Evolutionary conservation across 2,797 vertebrate species (phyloP).

Genomic region (Microctenopoma stevenorrisi): DNA sequence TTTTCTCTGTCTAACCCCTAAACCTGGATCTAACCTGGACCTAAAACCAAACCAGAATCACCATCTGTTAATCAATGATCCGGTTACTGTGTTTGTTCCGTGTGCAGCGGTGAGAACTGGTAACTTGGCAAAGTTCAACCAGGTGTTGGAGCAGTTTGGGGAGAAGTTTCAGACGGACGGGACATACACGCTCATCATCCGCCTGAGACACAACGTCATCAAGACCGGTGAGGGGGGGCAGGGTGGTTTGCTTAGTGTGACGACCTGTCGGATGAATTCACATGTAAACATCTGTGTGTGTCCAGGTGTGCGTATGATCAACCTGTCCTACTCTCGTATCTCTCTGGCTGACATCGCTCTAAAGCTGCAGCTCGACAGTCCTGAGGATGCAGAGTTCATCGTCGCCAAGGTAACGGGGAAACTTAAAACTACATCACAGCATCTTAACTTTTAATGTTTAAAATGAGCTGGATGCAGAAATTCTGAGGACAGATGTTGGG

Average conservation of each 20-base stretch:
- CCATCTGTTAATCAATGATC: no score
- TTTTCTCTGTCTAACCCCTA: no score
- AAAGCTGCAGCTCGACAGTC: conserved; percentile 96
- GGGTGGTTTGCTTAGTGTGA: neutral
- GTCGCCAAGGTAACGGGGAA: conserved; percentile 90
- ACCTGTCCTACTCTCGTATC: conserved; percentile 96
- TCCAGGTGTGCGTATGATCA: conserved; percentile 97
- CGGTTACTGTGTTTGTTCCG: neutral
- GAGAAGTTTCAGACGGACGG: conserved; percentile 97
- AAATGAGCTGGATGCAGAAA: no score
- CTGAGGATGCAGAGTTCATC: conserved; percentile 96
- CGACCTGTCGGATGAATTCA: neutral
- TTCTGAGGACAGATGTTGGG: no score
- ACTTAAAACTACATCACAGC: no score
- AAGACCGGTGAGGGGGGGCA: conserved; percentile 88
- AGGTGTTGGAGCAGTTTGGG: conserved; percentile 94
- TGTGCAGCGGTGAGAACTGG: conserved; percentile 90
- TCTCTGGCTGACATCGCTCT: conserved; percentile 95
- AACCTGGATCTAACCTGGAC: no score
- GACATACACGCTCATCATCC: conserved; percentile 98
- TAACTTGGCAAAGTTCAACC: conserved; percentile 97
- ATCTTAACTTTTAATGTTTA: neutral
- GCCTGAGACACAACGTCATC: conserved; percentile 97
- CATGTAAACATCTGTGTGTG: neutral
- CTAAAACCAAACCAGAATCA: no score